phyloP scores from a whole-genome alignment of 2,797 vertebrate species.

The Tachyglossus aculeatus region DNA sequence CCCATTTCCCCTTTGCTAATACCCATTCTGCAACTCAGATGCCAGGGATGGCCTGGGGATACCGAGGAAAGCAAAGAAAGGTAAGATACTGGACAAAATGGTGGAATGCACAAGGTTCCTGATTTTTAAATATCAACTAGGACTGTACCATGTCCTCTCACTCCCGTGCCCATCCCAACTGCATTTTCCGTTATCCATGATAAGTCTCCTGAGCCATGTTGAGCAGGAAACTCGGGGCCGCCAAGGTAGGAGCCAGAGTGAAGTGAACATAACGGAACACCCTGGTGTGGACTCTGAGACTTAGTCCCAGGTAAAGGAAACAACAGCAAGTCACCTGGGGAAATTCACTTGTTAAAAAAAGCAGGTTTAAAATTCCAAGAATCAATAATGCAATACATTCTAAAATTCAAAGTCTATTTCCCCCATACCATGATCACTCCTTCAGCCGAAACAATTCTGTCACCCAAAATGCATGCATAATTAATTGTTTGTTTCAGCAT shows the following conservation, averaged over 20 bases:
- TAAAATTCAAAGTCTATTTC: not conserved
- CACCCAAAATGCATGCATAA: conserved; percentile 4
- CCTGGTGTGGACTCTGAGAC: too few relatives aligned
- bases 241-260: too few relatives aligned
- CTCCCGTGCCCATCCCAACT: too few relatives aligned
- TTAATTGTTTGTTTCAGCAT: conserved; percentile 1
- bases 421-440: not conserved
- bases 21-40: not conserved
- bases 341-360: too few relatives aligned
- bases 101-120: not conserved
- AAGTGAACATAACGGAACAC: too few relatives aligned
- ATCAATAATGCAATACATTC: conserved; percentile 30
- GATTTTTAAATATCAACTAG: too few relatives aligned
- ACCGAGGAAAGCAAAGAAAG: not conserved
- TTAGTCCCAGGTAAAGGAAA: too few relatives aligned
- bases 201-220: too few relatives aligned
- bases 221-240: too few relatives aligned
- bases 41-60: rapidly evolving
- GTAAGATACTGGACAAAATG: not conserved
- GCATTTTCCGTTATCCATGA: too few relatives aligned
- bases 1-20: not conserved
- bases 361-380: conserved; percentile 1
- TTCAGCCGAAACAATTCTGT: conserved; percentile 22
- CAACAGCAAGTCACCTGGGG: too few relatives aligned
- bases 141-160: too few relatives aligned